Percentiles rank a stretch among this genome's conserved stretches.
Conservation (phyloP, 2,113 vertebrate species). For the Heterochromis multidens region DNA sequence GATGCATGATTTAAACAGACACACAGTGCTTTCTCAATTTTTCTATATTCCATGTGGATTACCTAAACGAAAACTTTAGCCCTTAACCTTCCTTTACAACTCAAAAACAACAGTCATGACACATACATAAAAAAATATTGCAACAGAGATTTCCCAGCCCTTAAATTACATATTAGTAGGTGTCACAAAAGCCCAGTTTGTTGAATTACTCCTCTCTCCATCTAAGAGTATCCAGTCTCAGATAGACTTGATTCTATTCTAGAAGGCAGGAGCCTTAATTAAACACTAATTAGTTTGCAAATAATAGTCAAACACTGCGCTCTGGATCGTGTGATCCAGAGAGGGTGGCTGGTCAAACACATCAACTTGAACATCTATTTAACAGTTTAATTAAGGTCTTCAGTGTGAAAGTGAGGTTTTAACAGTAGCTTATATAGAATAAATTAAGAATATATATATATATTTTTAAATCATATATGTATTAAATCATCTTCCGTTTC, state of each 20-base stretch:
- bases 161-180: slow-evolving; percentile 10
- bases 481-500: background rate
- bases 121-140: slow-evolving; percentile 18
- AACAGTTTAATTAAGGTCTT: slow-evolving; percentile 58
- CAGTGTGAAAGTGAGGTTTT: slow-evolving; percentile 16
- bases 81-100: slow-evolving; percentile 7
- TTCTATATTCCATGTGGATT: background rate
- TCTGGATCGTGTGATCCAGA: slow-evolving; percentile 24
- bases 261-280: slow-evolving; percentile 18
- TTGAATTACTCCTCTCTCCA: background rate
- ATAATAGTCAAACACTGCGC: slow-evolving; percentile 39
- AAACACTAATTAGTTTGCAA: slow-evolving; percentile 56
- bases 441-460: background rate
- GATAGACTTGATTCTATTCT: background rate
- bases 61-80: slow-evolving; percentile 15
- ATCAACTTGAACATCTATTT: slow-evolving; percentile 42
- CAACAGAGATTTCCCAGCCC: slow-evolving; percentile 47
- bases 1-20: background rate
- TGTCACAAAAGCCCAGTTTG: background rate
- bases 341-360: slow-evolving; percentile 29
- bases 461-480: background rate
- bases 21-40: background rate
- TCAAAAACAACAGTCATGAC: background rate
- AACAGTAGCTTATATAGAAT: background rate
- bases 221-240: background rate